A percentile compares a stretch with the other conserved stretches of the same genome.
Evolutionary conservation across 2,113 vertebrate genomes (phyloP).

Genomic region (Poeciliopsis turrubarensis): DNA sequence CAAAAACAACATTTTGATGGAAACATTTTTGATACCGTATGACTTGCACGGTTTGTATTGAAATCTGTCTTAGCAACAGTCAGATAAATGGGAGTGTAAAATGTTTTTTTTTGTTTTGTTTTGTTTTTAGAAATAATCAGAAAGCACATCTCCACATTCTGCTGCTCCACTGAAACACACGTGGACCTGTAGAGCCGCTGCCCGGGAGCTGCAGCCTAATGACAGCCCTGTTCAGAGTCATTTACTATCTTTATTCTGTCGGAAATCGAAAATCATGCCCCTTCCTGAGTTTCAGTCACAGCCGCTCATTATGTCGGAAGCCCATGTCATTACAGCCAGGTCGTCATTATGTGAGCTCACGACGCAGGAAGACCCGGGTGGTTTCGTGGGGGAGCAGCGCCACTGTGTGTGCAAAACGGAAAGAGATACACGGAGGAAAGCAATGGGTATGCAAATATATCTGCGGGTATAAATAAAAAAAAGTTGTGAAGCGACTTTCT

Average conservation of each 20-base stretch:
- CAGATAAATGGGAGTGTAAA: not conserved
- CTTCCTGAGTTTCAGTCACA: slow-evolving; percentile 41
- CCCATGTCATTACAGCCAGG: slow-evolving; percentile 55
- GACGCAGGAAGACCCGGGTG: not conserved
- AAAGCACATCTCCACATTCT: too few species aligned
- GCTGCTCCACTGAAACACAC: not conserved
- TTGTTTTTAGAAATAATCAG: too few species aligned
- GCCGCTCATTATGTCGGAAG: slow-evolving; percentile 63
- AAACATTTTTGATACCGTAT: too few species aligned
- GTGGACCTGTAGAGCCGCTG: not conserved
- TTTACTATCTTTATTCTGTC: slow-evolving; percentile 62
- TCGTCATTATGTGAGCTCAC: slow-evolving; percentile 33
- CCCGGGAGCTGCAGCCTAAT: slow-evolving; percentile 40
- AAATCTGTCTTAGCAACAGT: too few species aligned
- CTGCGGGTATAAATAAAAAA: not conserved
- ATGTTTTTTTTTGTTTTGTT: too few species aligned
- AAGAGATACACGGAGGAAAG: not conserved
- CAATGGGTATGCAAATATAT: not conserved
- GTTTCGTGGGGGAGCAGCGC: slow-evolving; percentile 39
- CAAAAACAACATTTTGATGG: too few species aligned
- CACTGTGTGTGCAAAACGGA: slow-evolving; percentile 40
- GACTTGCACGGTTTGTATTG: too few species aligned
- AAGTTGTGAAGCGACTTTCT: too few species aligned
- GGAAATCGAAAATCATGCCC: slow-evolving; percentile 61
- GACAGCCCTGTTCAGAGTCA: slow-evolving; percentile 36